Evolutionary conservation across 2,113 vertebrate genomes (phyloP).

Genomic region (Beaufortia kweichowensis): DNA sequence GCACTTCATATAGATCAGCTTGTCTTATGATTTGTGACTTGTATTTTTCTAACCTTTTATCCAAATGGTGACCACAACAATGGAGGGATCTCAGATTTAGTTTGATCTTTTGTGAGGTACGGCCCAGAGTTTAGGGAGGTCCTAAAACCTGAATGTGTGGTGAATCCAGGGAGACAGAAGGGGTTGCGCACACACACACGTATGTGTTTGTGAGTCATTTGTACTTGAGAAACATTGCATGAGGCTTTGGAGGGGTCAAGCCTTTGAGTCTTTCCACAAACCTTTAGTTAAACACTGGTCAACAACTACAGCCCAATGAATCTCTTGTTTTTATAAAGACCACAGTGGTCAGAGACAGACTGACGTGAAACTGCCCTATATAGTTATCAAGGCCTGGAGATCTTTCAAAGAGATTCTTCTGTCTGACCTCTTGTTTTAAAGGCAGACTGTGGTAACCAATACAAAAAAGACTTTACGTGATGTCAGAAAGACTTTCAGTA

Average conservation of each 20-base stretch:
- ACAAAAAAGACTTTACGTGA: constrained; percentile 47
- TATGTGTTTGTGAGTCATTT: constrained; percentile 4
- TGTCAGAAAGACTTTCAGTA: constrained; percentile 34
- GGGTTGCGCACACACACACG: background rate
- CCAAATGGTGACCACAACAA: constrained; percentile 41
- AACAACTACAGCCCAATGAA: constrained; percentile 53
- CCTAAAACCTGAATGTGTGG: constrained; percentile 29
- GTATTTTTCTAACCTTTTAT: constrained; percentile 41
- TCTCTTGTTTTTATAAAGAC: constrained; percentile 51
- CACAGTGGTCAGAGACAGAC: constrained; percentile 26
- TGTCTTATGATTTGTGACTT: constrained; percentile 44
- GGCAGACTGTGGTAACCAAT: constrained; percentile 50
- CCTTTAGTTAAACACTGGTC: constrained; percentile 44
- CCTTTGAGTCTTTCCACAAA: constrained; percentile 43
- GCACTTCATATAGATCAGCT: constrained; percentile 10
- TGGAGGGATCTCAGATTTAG: constrained; percentile 26
- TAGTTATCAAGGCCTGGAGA: constrained; percentile 41
- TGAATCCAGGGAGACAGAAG: constrained; percentile 38
- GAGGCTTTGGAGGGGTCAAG: constrained; percentile 23
- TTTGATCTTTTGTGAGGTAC: constrained; percentile 41
- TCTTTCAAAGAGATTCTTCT: constrained; percentile 54
- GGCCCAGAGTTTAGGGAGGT: constrained; percentile 23
- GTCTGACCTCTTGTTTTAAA: constrained; percentile 50
- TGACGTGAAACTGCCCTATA: constrained; percentile 45
- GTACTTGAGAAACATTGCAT: constrained; percentile 9